A percentile compares a stretch with the other conserved stretches of the same genome.
phyloP scores from a whole-genome alignment of 2,888 invertebrate species.

The Diadromus collaris region DNA sequence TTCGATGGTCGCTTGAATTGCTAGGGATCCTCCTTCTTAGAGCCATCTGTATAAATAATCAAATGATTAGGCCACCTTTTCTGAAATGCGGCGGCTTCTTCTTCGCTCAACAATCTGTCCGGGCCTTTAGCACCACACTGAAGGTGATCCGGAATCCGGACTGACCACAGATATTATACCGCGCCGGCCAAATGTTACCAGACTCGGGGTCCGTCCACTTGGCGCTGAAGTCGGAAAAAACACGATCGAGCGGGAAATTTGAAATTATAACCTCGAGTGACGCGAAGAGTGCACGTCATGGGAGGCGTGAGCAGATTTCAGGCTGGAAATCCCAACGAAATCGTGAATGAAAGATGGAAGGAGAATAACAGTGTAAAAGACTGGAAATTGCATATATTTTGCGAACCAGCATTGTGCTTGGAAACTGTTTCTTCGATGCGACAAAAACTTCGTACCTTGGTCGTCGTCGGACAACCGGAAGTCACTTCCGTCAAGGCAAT shows the following conservation, averaged over 20 bases:
- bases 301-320: too few species aligned
- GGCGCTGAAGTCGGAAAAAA: neutral
- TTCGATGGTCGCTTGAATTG: too few species aligned
- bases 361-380: constrained; percentile 28
- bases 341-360: neutral
- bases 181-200: too few species aligned
- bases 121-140: too few species aligned
- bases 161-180: too few species aligned
- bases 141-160: too few species aligned
- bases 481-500: constrained; percentile 58
- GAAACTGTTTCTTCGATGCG: constrained; percentile 36
- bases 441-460: constrained; percentile 62
- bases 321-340: neutral
- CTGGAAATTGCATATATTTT: constrained; percentile 62
- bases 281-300: neutral
- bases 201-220: neutral
- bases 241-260: neutral
- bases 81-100: too few species aligned
- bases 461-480: constrained; percentile 65
- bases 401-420: constrained; percentile 40
- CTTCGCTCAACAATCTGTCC: too few species aligned
- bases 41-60: too few species aligned
- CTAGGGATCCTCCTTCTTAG: too few species aligned
- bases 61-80: too few species aligned
- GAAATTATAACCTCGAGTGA: neutral